Evolutionary conservation across 2,888 invertebrate genomes (phyloP), one percentile per base, ranked within the genome.

Genomic region (Perithous albicinctus): DNA sequence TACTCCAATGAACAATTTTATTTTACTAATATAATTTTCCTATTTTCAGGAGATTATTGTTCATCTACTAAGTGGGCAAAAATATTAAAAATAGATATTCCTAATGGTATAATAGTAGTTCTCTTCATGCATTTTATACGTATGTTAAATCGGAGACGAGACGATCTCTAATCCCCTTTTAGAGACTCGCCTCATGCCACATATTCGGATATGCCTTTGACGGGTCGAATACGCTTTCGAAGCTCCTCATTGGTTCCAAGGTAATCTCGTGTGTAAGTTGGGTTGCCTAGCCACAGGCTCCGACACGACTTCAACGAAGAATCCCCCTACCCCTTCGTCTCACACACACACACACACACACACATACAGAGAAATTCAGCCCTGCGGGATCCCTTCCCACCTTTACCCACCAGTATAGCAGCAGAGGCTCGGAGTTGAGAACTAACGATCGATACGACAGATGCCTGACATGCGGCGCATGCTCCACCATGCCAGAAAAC

Each of bases 181-280:
- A 90, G 91, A 91, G 88, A 88, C 88, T 88, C 87, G 70, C 86
- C 89, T 89, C 90, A 87, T 88, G 87, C 88, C 88, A 86, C 87
- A 86, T 89, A 90, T 89, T 87, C 88, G 89, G 89, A 90, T 89
- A 90, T 90, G 89, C 90, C 91, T 92, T 91, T 91, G 91, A 91
- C 89, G 89, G 87, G 69, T n/a, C n/a, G n/a, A n/a, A 10, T 73
- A 56, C 56, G 88, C 87, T 89, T 86, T 87, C 89, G 88, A 89
- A 87, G 77, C 80, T 87, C 85, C 89, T 90, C 89, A 91, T 91
- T 91, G 91, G 91, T 89, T 90, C 89, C 82, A 80, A 86, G 88
- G 76, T 92, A 91, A 91, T 92, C 91, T 89, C 88, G 87, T 90
- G 92, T 90, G 92, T 90, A 90, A 90, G 91, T 91, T 89, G 87